phyloP scores from a whole-genome alignment of 2,113 vertebrate species.

The Canis aureus region DNA sequence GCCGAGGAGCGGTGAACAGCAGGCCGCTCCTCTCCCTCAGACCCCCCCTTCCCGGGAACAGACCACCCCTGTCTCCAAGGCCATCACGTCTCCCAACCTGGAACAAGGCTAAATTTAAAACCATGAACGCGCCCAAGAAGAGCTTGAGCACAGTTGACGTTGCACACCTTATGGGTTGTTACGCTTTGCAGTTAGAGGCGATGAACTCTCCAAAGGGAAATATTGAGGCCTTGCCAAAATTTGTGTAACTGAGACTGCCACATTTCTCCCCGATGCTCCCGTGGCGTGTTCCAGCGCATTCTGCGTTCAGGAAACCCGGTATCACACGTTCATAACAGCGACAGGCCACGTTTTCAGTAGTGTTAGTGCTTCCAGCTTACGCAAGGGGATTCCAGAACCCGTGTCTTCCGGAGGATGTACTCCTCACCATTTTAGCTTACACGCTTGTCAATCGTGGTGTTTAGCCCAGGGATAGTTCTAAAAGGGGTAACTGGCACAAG shows the following conservation, averaged over 20 bases:
- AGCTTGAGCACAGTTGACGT: slow-evolving; percentile 41
- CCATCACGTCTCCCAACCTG: slow-evolving; percentile 31
- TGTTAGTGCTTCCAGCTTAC: slow-evolving; percentile 74
- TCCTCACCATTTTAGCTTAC: neutral
- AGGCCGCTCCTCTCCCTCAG: neutral
- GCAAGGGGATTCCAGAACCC: neutral
- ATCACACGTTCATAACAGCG: slow-evolving; percentile 75
- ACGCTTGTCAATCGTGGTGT: slow-evolving; percentile 33
- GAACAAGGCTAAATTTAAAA: slow-evolving; percentile 59
- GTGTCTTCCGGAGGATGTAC: neutral
- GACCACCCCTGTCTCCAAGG: neutral
- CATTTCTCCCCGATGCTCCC: slow-evolving; percentile 51
- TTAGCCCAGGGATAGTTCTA: neutral
- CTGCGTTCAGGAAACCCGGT: slow-evolving; percentile 70
- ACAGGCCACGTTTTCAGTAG: slow-evolving; percentile 73
- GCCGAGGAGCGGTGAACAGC: neutral
- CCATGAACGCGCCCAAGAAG: neutral
- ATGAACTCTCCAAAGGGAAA: slow-evolving; percentile 69
- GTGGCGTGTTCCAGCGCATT: slow-evolving; percentile 60
- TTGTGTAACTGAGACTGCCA: slow-evolving; percentile 68
- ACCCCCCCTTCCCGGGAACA: neutral
- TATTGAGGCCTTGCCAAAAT: slow-evolving; percentile 74
- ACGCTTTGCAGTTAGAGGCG: slow-evolving; percentile 36
- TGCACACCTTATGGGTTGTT: slow-evolving; percentile 67
- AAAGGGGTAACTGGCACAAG: neutral